Evolutionary conservation across 1,140 invertebrate genomes (phyloP).

Genomic region (Xylocopa sonorina): DNA sequence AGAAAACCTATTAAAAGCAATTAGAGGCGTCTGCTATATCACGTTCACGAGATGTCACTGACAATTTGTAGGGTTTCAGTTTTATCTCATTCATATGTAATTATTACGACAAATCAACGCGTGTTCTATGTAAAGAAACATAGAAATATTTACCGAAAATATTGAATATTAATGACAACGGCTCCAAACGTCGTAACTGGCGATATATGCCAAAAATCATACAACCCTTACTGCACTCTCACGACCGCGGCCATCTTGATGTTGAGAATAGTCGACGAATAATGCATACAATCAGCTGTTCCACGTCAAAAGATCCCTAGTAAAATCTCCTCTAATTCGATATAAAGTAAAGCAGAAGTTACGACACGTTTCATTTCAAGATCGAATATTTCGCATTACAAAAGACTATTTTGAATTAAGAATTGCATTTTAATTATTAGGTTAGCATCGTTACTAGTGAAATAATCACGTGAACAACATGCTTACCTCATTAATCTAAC

Average conservation of each 20-base stretch:
- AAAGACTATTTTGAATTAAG: background rate
- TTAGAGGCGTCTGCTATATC: constrained; percentile 71
- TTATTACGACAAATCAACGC: background rate
- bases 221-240: constrained; percentile 59
- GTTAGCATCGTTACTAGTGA: background rate
- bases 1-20: constrained; percentile 53
- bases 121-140: background rate
- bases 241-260: constrained; percentile 68
- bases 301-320: constrained; percentile 55
- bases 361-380: background rate
- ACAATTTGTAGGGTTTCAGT: constrained; percentile 38
- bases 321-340: constrained; percentile 12
- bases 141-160: constrained; percentile 57
- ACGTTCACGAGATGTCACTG: constrained; percentile 69
- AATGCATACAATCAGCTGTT: constrained; percentile 69
- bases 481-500: background rate
- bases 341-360: background rate
- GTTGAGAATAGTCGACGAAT: constrained; percentile 45
- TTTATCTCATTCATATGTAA: constrained; percentile 6
- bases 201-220: constrained; percentile 63
- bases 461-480: background rate
- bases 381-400: background rate
- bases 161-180: constrained; percentile 53
- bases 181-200: constrained; percentile 53
- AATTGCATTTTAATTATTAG: background rate